These are phyloP conservation scores for Falco novaeseelandiae DNA, from an alignment of 2,797 vertebrate genomes.

Conservation along the genomic window DNA sequence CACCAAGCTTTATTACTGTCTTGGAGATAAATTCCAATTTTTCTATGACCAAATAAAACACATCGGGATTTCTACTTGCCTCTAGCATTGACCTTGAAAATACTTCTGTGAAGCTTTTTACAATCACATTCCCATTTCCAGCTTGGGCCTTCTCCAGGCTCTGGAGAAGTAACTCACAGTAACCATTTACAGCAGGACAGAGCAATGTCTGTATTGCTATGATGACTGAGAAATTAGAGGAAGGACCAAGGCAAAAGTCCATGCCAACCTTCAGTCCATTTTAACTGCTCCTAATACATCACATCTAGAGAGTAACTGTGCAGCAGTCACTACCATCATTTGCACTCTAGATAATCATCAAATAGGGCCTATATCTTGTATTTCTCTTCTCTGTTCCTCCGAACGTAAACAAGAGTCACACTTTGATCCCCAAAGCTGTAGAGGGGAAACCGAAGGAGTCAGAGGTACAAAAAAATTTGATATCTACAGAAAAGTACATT, in stretches of 20 bases:
- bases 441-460: background rate
- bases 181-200: background rate
- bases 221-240: background rate
- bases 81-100: background rate
- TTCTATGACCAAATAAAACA: background rate
- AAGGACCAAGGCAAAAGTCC: background rate
- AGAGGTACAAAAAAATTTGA: background rate
- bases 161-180: background rate
- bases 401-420: background rate
- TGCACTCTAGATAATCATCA: background rate
- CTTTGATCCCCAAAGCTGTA: background rate
- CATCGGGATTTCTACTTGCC: background rate
- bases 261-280: background rate
- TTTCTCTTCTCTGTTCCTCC: background rate
- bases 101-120: background rate
- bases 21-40: background rate
- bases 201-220: rapidly evolving
- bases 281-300: background rate
- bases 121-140: background rate
- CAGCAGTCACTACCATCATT: background rate
- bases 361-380: background rate
- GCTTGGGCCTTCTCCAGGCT: background rate
- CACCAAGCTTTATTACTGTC: background rate
- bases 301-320: background rate
- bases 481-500: background rate